A percentile compares a stretch with the other conserved stretches of the same genome.
Conservation (phyloP, 2,888 invertebrate genomes). For the Vesta saturnalis region DNA sequence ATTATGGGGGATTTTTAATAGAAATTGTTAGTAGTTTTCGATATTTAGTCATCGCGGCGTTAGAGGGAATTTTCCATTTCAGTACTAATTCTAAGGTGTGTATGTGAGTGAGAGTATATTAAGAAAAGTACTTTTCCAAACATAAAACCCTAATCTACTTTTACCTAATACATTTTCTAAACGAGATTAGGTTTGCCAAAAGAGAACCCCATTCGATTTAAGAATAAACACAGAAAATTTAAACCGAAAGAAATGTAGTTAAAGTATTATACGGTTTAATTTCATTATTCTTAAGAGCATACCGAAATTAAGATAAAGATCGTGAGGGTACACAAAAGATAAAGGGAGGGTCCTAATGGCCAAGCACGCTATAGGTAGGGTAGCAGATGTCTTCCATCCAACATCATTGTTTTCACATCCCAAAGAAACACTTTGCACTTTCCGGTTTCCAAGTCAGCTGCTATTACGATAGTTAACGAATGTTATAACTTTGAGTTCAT, state of each 20-base stretch:
- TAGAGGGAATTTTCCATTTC: not conserved
- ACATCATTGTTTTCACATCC: slow-evolving; percentile 55
- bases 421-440: slow-evolving; percentile 53
- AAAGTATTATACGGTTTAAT: slow-evolving; percentile 19
- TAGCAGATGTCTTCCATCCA: slow-evolving; percentile 53
- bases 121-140: slow-evolving; percentile 43
- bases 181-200: slow-evolving; percentile 26
- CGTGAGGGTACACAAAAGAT: slow-evolving; percentile 29
- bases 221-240: slow-evolving; percentile 6
- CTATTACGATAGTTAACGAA: slow-evolving; percentile 42
- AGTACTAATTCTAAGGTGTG: slow-evolving; percentile 46
- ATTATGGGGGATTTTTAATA: not conserved
- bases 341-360: slow-evolving; percentile 38
- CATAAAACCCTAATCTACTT: slow-evolving; percentile 51
- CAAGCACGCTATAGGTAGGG: slow-evolving; percentile 47
- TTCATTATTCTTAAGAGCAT: slow-evolving; percentile 20
- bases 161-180: slow-evolving; percentile 46
- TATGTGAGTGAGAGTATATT: slow-evolving; percentile 31
- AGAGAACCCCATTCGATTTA: not conserved
- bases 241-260: not conserved
- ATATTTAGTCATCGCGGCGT: not conserved
- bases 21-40: not conserved
- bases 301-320: slow-evolving; percentile 33
- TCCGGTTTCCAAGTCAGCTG: slow-evolving; percentile 46
- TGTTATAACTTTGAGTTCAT: not conserved